Evolutionary conservation across 30 jellyfish, hydroid and myxozoan species (phyloP), one percentile per base, ranked within the genome.

Genomic region (Chironex yamaguchii): DNA sequence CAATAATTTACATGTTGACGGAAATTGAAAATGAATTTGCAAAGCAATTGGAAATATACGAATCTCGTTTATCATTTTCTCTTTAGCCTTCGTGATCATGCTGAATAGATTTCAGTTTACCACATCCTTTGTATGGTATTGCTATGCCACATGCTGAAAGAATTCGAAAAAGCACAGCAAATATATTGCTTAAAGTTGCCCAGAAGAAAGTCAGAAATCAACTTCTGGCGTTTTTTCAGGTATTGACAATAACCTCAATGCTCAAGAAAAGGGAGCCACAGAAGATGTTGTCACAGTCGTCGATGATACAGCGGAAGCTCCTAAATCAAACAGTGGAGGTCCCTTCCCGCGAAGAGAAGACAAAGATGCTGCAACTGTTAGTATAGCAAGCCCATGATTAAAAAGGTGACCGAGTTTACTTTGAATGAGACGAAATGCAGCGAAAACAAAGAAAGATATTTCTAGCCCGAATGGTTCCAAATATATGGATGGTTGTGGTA

Each of bases 151-250:
- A 71, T 71, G 85, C 85, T 71, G 42, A 33, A 35, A 36, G 85
- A 71, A 49, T 71, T 71, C 17, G 79, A 62, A 71, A 71, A 71
- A 35, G 85, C 85, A 71, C 85, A 71, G 71, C 48, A 71, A 48
- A 42, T 24, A 34, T 33, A 48, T 48, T n/a, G 34, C 71, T 71
- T 48, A 54, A 48, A 62, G 70, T 36, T 35, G 71, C 85, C 77
- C 1, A 71, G 49, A 35, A 66, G 29, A 66, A 66, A 65, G 80
- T 66, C 80, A 66, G 80, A 66, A 66, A 29, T 24, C 63, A 28
- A 66, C 29, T 66, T 66, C 80, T 66, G 66, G 80, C 80, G 23
- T 66, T 66, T 66, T 24, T 32, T 12, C 67, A 29, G 72, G 72
- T 21, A 54, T 26, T 54, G 25, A 21, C 72, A 54, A 54, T 54